Conservation (phyloP, 2,113 vertebrate genomes). For the Zosterops borbonicus region DNA sequence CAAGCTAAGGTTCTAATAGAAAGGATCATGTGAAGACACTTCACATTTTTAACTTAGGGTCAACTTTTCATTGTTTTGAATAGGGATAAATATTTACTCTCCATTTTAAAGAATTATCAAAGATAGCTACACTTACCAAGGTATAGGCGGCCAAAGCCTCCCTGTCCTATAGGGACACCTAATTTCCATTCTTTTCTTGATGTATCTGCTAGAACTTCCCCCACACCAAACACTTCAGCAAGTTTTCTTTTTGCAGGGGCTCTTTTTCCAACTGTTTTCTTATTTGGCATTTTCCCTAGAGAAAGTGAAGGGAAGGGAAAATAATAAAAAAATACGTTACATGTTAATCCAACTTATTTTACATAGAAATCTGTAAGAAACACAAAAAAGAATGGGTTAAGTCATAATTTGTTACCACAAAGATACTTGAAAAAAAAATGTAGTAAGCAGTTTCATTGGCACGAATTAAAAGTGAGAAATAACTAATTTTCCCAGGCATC, state of each 20-base stretch:
- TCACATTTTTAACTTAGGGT: not conserved
- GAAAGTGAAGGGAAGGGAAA: not conserved
- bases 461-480: not conserved
- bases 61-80: not conserved
- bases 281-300: constrained; percentile 83
- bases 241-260: constrained; percentile 86
- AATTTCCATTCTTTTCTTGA: constrained; percentile 91
- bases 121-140: constrained; percentile 77
- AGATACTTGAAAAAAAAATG: not conserved
- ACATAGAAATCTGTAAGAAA: not conserved
- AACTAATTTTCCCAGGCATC: not conserved
- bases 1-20: not conserved
- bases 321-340: not conserved
- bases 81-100: not conserved
- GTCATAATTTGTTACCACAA: not conserved
- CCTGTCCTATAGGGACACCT: constrained; percentile 86
- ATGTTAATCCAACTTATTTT: not conserved
- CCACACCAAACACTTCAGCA: constrained; percentile 86
- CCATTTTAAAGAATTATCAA: not conserved
- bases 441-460: not conserved
- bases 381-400: not conserved
- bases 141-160: constrained; percentile 93
- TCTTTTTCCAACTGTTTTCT: constrained; percentile 78
- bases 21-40: not conserved
- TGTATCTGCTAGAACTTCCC: constrained; percentile 87